Percentiles rank a stretch among this genome's conserved stretches.
phyloP scores from a whole-genome alignment of 2,888 invertebrate species.

The Conomelus anceps region DNA sequence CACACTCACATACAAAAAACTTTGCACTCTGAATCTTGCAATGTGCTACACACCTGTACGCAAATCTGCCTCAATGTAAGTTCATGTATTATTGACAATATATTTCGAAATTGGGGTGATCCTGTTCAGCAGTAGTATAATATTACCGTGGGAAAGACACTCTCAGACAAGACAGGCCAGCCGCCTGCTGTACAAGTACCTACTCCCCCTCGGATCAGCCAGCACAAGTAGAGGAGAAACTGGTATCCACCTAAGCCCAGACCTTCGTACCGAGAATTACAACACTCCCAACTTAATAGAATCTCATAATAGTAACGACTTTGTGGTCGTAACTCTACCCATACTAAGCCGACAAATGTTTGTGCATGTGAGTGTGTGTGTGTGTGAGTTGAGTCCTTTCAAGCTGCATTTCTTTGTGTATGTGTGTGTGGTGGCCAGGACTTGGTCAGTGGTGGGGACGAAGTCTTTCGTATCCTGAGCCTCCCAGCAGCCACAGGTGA shows the following conservation, averaged over 20 bases:
- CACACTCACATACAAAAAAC: too few relatives aligned
- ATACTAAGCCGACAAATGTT: too few relatives aligned
- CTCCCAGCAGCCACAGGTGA: too few relatives aligned
- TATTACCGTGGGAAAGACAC: not conserved
- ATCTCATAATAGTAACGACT: not conserved
- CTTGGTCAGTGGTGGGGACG: not conserved
- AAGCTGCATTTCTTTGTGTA: too few relatives aligned
- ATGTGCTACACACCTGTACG: too few relatives aligned
- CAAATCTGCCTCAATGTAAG: too few relatives aligned
- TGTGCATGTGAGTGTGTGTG: not conserved
- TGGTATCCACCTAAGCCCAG: not conserved
- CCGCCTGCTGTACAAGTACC: too few relatives aligned
- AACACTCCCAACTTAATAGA: not conserved
- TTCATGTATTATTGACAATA: not conserved
- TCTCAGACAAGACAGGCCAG: not conserved
- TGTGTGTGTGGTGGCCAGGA: not conserved
- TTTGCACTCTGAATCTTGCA: too few relatives aligned
- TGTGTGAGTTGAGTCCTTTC: not conserved
- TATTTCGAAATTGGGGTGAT: not conserved
- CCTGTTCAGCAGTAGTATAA: not conserved
- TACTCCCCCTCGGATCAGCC: too few relatives aligned
- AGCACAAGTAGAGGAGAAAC: not conserved
- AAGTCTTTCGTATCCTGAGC: not conserved
- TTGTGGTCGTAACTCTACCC: not conserved
- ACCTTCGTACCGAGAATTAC: not conserved